These are phyloP conservation scores for Styela plicata DNA, from an alignment of 23 tunicate species.

Conservation along the genomic window DNA sequence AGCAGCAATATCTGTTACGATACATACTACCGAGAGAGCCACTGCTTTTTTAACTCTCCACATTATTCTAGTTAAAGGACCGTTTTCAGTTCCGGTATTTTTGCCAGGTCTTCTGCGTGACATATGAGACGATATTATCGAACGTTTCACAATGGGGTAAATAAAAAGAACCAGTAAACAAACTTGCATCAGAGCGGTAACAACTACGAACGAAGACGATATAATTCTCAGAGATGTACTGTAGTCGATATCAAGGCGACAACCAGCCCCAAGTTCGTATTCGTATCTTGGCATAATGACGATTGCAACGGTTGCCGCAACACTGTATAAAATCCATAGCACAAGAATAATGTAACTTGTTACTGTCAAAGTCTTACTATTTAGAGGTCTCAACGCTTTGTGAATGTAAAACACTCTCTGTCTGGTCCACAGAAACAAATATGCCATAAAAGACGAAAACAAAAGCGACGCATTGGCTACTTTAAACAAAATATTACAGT, in stretches of 20 bases:
- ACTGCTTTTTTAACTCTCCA: constrained; percentile 21
- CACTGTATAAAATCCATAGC: constrained; percentile 35
- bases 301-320: constrained; percentile 12
- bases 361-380: constrained; percentile 22
- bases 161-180: constrained; percentile 47
- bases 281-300: constrained; percentile 25
- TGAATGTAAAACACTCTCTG: constrained; percentile 63
- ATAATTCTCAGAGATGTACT: neutral
- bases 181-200: constrained; percentile 49
- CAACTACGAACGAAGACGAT: constrained; percentile 5
- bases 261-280: constrained; percentile 14
- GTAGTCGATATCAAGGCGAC: constrained; percentile 13
- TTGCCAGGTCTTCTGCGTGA: neutral
- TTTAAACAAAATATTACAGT: constrained; percentile 29
- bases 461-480: constrained; percentile 5
- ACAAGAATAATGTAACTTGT: constrained; percentile 30
- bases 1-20: constrained; percentile 7
- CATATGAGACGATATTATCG: constrained; percentile 6
- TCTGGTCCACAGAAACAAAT: constrained; percentile 60
- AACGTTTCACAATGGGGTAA: constrained; percentile 44
- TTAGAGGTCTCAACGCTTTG: constrained; percentile 40
- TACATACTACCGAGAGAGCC: constrained; percentile 3
- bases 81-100: constrained; percentile 6
- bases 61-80: constrained; percentile 14
- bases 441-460: constrained; percentile 24